Evolutionary conservation across 37 sponge, comb jelly and placozoan species (phyloP).

Genomic region (Beroe forskalii): DNA sequence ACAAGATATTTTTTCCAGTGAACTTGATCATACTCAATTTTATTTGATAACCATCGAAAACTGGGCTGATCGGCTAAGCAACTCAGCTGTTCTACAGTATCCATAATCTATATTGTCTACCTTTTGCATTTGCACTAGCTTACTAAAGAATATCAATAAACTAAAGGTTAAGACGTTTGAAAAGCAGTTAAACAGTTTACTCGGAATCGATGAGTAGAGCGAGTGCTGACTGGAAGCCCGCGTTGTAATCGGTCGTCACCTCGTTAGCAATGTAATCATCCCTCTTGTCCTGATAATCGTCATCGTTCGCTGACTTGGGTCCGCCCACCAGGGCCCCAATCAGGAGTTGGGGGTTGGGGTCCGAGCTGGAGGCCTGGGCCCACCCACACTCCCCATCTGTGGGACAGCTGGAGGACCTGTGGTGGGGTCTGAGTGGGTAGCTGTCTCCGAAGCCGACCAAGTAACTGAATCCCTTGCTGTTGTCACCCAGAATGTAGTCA

Average conservation of each 20-base stretch:
- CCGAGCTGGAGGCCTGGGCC: background rate
- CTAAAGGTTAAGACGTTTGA: too few relatives aligned
- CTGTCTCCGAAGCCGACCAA: constrained; percentile 15
- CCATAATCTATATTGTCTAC: too few relatives aligned
- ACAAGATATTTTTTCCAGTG: too few relatives aligned
- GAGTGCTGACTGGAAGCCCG: constrained; percentile 16
- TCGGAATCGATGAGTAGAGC: too few relatives aligned
- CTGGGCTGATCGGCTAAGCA: too few relatives aligned
- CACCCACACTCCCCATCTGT: background rate
- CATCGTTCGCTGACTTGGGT: constrained; percentile 5
- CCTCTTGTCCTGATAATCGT: background rate
- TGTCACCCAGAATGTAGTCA: constrained; percentile 19
- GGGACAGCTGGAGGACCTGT: constrained; percentile 19
- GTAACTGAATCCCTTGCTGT: constrained; percentile 28
- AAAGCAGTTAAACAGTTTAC: too few relatives aligned
- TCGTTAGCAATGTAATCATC: constrained; percentile 9
- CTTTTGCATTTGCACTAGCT: too few relatives aligned
- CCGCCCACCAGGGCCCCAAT: constrained; percentile 11
- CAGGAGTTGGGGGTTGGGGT: constrained; percentile 10
- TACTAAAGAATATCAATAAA: too few relatives aligned
- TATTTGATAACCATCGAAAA: too few relatives aligned
- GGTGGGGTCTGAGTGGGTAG: background rate
- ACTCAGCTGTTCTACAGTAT: background rate
- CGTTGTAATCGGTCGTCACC: constrained; percentile 33
- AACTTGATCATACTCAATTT: too few relatives aligned